Conservation (phyloP, 2,888 invertebrate species). For the Pantelozetes paolii region DNA sequence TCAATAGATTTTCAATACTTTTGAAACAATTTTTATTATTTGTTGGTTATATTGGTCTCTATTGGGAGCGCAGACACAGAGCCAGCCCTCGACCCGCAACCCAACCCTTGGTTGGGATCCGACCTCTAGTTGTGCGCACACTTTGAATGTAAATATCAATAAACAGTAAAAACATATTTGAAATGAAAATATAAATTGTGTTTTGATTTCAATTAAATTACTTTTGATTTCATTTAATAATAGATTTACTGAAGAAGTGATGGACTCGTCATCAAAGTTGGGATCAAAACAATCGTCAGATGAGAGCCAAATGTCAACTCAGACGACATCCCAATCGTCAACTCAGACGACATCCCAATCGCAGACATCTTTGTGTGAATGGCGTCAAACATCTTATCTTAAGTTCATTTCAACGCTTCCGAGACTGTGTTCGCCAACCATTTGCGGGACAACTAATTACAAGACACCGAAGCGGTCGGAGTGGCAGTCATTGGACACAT, state of each 20-base stretch:
- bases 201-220: background rate
- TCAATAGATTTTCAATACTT: too few relatives aligned
- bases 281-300: too few relatives aligned
- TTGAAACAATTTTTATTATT: too few relatives aligned
- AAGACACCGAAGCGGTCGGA: constrained; percentile 7
- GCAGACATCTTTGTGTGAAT: background rate
- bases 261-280: too few relatives aligned
- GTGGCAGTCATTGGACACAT: background rate
- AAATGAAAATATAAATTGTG: background rate
- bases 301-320: too few relatives aligned
- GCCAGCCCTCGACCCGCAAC: background rate
- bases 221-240: background rate
- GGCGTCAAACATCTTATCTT: constrained; percentile 9
- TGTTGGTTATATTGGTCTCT: too few relatives aligned
- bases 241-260: too few relatives aligned
- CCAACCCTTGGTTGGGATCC: background rate
- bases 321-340: background rate
- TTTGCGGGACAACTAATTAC: constrained; percentile 27
- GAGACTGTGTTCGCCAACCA: constrained; percentile 29
- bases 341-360: background rate
- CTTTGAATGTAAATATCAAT: constrained; percentile 7
- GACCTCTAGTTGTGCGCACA: constrained; percentile 1
- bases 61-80: background rate
- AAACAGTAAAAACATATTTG: background rate
- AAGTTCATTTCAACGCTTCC: constrained; percentile 12